Base-by-base conservation (phyloP, 2,888 invertebrate species). In the Brachyptera putata region DNA sequence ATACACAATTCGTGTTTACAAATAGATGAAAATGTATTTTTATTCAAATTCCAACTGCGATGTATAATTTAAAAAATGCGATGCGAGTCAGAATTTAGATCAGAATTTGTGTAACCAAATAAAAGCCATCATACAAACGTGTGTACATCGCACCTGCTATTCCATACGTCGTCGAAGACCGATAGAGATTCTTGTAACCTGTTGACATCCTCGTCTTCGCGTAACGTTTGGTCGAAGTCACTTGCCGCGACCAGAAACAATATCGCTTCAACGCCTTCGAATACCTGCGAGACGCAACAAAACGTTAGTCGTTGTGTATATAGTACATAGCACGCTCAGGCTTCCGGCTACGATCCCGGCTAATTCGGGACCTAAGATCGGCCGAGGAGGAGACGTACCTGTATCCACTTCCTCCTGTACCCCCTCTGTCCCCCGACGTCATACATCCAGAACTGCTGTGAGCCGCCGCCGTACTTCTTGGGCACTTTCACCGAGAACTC, bases 341-440 rank as follows among this genome's bases (percentile, higher is more conserved):
- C n/a, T n/a, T n/a, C n/a, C n/a, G n/a, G n/a, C n/a, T n/a, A n/a
- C n/a, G n/a, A n/a, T n/a, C n/a, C n/a, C n/a, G n/a, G n/a, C n/a
- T n/a, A n/a, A n/a, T n/a, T n/a, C n/a, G n/a, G n/a, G n/a, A n/a
- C n/a, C n/a, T n/a, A n/a, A n/a, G n/a, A n/a, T n/a, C n/a, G n/a
- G n/a, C n/a, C n/a, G n/a, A n/a, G n/a, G n/a, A n/a, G n/a, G n/a
- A n/a, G n/a, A n/a, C n/a, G 5, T 69, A 81, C 83, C 74, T 86
- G 85, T 67, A 91, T 89, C 91, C 91, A 91, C 72, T 90, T 90
- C 67, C 86, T 86, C 60, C 91, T 76, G 69, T 90, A 87, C 11
- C 89, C 90, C 60, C 87, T 76, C 72, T 91, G 91, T 0, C 91
- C 91, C 0, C 91, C 91, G 0, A 91, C 91, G 70, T 91, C 91